Percentiles rank a stretch among this genome's conserved stretches.
Conservation (phyloP, 2,113 vertebrate genomes). For the Hyperopisus bebe region DNA sequence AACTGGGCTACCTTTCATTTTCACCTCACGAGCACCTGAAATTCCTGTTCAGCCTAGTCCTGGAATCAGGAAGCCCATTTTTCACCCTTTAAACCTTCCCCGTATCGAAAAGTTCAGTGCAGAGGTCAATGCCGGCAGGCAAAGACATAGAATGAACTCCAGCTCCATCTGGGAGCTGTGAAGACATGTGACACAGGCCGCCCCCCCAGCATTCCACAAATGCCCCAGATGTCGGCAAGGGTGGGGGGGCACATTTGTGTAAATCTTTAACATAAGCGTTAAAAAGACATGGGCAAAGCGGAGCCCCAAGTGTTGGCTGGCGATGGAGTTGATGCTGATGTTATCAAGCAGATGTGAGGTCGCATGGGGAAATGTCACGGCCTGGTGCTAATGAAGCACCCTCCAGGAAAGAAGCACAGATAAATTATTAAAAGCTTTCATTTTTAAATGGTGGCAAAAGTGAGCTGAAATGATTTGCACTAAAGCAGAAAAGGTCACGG, state of each 20-base stretch:
- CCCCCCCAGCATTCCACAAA: slow-evolving; percentile 35
- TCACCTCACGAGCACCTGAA: not conserved
- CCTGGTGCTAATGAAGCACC: slow-evolving; percentile 63
- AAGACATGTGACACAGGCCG: slow-evolving; percentile 28
- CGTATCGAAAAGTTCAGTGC: not conserved
- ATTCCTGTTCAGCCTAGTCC: not conserved
- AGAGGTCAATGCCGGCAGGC: not conserved
- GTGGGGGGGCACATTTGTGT: slow-evolving; percentile 27
- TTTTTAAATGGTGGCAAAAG: slow-evolving; percentile 64
- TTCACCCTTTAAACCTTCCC: not conserved
- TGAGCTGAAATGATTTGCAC: slow-evolving; percentile 48
- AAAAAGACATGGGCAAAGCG: slow-evolving; percentile 17
- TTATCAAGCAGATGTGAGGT: slow-evolving; percentile 50
- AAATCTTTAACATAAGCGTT: slow-evolving; percentile 49
- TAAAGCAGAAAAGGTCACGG: slow-evolving; percentile 60
- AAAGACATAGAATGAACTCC: slow-evolving; percentile 38
- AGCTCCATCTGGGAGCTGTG: slow-evolving; percentile 31
- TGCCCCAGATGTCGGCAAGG: slow-evolving; percentile 22
- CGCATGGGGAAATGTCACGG: slow-evolving; percentile 53
- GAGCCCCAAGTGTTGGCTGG: slow-evolving; percentile 26
- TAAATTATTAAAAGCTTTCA: slow-evolving; percentile 74
- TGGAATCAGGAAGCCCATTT: not conserved
- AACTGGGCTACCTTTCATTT: not conserved
- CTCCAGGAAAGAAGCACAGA: slow-evolving; percentile 64
- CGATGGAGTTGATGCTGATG: slow-evolving; percentile 52